Base-by-base conservation (phyloP, 2,113 vertebrate species). In the Callipepla californica region DNA sequence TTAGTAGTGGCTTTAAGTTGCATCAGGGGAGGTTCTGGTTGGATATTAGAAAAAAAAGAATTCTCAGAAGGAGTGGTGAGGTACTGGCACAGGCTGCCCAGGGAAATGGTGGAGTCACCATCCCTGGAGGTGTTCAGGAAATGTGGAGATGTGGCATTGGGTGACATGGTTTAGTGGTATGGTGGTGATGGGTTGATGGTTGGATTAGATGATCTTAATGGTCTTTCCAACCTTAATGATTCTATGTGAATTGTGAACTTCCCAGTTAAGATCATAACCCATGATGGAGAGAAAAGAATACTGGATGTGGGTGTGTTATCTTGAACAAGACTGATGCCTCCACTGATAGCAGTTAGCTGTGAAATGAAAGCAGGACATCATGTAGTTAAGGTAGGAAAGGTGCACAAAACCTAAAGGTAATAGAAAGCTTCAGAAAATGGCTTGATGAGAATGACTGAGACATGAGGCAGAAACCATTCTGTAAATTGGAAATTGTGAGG, bases 401-500 rank as follows among this genome's bases (percentile, higher is more conserved):
- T 25, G 47, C 36, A 68, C 7, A 40, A 55, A 80, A 87, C 5
- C 8, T 82, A 57, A 92, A 87, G 55, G 67, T 25, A 2, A 62
- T 15, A 13, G 57, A 83, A 80, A 90, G 30, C 73, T 72, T 61
- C 57, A 78, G 79, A 72, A 94, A 93, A 75, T 19, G 73, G 61
- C 62, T 93, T 81, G 90, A 57, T 76, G 3, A 0, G 91, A 92
- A 85, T 63, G 87, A 63, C 66, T 65, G 80, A 91, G 87, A 79
- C 69, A 61, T 30, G 44, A 90, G 76, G 87, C 62, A 84, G 94
- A 94, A 95, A 84, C 62, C 1, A 3, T 79, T 87, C 76, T 75
- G 87, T 21, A 94, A 90, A 96, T 85, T 72, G 87, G 76, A 94
- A 94, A 93, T 61, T 75, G 68, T 83, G 85, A 94, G 85, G 95